These are phyloP conservation scores for Chinchilla lanigera DNA, from an alignment of 2,113 vertebrate species.

Conservation along the genomic window DNA sequence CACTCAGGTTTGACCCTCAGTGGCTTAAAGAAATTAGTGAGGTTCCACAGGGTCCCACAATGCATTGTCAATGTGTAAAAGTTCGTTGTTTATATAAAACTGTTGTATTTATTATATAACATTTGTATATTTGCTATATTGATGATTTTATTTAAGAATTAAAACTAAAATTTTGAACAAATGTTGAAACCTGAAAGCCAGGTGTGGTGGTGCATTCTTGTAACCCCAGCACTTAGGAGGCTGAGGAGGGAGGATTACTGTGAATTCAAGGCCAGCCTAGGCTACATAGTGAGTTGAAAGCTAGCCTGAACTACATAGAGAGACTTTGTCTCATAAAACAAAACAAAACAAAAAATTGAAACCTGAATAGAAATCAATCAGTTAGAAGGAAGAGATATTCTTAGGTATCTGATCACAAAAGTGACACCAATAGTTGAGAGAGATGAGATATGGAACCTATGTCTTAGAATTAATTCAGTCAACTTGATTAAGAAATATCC, in stretches of 20 bases:
- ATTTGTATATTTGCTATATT: not conserved
- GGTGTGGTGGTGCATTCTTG: not conserved
- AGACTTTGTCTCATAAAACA: not conserved
- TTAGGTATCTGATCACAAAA: not conserved
- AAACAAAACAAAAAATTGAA: not conserved
- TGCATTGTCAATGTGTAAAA: not conserved
- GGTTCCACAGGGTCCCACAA: not conserved
- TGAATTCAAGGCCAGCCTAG: not conserved
- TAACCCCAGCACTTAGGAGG: not conserved
- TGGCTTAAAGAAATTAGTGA: not conserved
- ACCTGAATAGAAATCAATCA: not conserved
- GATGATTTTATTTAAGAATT: not conserved
- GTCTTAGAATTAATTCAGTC: not conserved
- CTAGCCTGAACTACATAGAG: not conserved
- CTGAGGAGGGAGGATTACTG: not conserved
- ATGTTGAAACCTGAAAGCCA: not conserved
- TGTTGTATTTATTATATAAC: not conserved
- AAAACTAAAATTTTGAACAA: slow-evolving; percentile 9
- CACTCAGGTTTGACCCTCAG: not conserved
- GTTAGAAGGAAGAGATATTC: not conserved
- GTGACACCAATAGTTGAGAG: not conserved
- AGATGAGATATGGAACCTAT: not conserved
- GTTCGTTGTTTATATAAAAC: not conserved
- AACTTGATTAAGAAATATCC: not conserved
- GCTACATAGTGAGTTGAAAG: not conserved